Evolutionary conservation across 2,797 vertebrate species (phyloP).

Genomic region (Pterois miles): DNA sequence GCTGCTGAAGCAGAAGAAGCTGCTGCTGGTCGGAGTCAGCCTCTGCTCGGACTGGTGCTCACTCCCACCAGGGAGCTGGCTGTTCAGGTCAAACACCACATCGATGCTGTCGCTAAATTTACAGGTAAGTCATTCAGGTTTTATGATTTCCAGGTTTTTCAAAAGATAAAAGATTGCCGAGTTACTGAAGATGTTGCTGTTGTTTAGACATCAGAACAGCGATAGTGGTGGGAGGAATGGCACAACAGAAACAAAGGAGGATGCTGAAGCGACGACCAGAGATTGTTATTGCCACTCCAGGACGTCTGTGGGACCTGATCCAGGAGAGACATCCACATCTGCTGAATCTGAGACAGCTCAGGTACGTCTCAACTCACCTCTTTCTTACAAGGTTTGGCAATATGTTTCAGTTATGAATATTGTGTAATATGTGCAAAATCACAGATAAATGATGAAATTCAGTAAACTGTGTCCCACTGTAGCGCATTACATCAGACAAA

Average conservation of each 20-base stretch:
- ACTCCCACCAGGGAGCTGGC: constrained; percentile 97
- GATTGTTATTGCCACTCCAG: constrained; percentile 95
- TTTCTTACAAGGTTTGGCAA: too few species aligned
- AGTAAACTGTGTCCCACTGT: neutral
- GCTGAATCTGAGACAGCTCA: constrained; percentile 88
- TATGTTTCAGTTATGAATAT: neutral
- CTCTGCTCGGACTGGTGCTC: constrained; percentile 93
- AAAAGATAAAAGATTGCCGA: neutral
- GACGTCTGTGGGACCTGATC: constrained; percentile 95
- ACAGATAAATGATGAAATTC: neutral
- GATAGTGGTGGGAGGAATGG: constrained; percentile 95
- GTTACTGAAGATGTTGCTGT: constrained; percentile 4
- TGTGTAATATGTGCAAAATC: neutral
- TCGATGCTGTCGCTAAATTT: constrained; percentile 93
- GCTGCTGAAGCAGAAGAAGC: neutral
- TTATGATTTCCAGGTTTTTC: neutral
- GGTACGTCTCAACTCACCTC: constrained; percentile 71
- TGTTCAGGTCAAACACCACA: constrained; percentile 96
- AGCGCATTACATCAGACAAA: neutral
- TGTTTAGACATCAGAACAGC: constrained; percentile 91
- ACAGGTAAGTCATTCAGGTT: constrained; percentile 83
- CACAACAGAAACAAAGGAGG: constrained; percentile 91
- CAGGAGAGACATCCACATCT: constrained; percentile 92
- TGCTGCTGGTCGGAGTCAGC: constrained; percentile 58
- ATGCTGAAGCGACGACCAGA: constrained; percentile 91